Conservation (phyloP, 2,888 invertebrate genomes). For the Invenusta paracnida region DNA sequence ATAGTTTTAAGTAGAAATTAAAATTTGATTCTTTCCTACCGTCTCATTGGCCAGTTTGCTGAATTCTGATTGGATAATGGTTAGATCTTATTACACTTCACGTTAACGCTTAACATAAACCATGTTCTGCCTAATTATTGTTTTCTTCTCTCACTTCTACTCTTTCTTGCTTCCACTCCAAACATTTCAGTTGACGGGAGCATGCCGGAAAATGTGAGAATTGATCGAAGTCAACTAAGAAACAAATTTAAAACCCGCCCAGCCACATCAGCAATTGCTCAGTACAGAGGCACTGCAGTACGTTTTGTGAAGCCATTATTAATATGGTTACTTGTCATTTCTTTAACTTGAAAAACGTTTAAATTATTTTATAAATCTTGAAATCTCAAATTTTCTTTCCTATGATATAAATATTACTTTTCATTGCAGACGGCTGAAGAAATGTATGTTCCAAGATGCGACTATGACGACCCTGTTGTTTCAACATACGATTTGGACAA, state of each 20-base stretch:
- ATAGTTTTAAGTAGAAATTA: no score
- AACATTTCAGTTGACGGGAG: background rate
- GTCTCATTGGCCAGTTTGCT: no score
- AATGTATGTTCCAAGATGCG: background rate
- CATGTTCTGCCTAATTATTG: no score
- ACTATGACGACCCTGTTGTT: background rate
- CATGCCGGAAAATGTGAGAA: background rate
- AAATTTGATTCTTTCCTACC: no score
- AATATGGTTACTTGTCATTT: background rate
- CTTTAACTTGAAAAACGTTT: background rate
- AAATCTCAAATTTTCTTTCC: background rate
- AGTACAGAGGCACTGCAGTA: slow-evolving; percentile 13
- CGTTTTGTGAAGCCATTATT: background rate
- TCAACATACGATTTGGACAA: background rate
- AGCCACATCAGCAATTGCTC: slow-evolving; percentile 18
- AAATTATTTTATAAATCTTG: background rate
- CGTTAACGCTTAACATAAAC: no score
- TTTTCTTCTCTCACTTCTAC: no score
- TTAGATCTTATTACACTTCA: no score
- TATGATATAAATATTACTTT: background rate
- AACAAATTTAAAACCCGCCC: slow-evolving; percentile 31
- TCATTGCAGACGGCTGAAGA: background rate
- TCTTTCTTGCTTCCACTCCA: background rate
- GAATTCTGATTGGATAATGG: no score
- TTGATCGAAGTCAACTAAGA: slow-evolving; percentile 24